Conservation (phyloP, 2,113 vertebrate genomes). For the Todiramphus saurophagus region DNA sequence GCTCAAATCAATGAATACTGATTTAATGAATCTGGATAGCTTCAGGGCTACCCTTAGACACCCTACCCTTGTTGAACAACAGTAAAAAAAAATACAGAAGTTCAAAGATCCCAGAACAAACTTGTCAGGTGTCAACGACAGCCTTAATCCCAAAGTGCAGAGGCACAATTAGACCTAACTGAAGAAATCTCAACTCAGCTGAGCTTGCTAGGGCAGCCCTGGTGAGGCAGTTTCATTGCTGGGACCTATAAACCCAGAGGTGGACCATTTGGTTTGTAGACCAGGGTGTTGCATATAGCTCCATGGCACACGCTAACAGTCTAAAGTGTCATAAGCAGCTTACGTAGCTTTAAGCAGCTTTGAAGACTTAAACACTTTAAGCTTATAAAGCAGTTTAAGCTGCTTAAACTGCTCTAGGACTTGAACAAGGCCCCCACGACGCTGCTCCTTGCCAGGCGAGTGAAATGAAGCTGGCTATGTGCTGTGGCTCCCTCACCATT, state of each 20-base stretch:
- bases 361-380: slow-evolving; percentile 51
- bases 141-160: neutral
- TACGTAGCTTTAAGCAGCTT: slow-evolving; percentile 64
- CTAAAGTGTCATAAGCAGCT: slow-evolving; percentile 49
- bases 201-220: neutral
- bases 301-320: neutral
- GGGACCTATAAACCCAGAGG: neutral
- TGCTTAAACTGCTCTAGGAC: slow-evolving; percentile 45
- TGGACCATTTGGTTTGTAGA: neutral
- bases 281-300: neutral
- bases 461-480: neutral
- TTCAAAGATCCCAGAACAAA: neutral
- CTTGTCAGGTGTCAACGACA: neutral
- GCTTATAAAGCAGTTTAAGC: slow-evolving; percentile 60
- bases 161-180: neutral
- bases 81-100: neutral
- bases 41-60: neutral
- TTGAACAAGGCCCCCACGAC: neutral
- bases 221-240: accelerated
- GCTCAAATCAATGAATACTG: neutral
- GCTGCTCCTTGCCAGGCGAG: accelerated
- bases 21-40: neutral
- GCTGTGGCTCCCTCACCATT: neutral
- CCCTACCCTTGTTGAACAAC: neutral
- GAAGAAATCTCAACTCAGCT: neutral